phyloP scores from a whole-genome alignment of 1,140 invertebrate genomes.

The Drosophila navojoa region DNA sequence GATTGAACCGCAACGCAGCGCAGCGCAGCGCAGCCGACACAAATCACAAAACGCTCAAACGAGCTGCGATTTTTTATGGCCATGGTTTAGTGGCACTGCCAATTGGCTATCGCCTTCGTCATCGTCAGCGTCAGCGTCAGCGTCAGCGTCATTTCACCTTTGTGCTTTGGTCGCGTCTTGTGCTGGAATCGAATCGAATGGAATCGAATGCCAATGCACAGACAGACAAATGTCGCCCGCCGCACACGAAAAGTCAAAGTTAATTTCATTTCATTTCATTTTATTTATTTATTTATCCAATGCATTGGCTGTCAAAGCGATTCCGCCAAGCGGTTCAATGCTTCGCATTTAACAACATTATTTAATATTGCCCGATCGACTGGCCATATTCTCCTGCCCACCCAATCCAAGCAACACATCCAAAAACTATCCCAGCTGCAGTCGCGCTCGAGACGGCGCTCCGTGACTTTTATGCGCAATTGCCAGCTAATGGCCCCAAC shows the following conservation, averaged over 20 bases:
- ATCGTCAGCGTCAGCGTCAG: conserved; percentile 27
- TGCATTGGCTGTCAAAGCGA: conserved; percentile 38
- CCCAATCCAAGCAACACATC: background rate
- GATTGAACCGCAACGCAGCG: conserved; percentile 48
- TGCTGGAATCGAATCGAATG: conserved; percentile 43
- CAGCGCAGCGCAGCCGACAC: conserved; percentile 14
- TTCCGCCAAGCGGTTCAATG: conserved; percentile 58
- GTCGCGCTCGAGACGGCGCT: conserved; percentile 5
- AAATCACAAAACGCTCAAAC: conserved; percentile 76
- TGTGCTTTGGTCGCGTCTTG: conserved; percentile 56
- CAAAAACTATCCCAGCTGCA: conserved; percentile 37
- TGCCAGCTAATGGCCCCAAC: conserved; percentile 69
- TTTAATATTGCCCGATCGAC: conserved; percentile 76
- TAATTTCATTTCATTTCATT: conserved; percentile 75
- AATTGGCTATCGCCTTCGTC: conserved; percentile 41
- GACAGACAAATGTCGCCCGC: conserved; percentile 55
- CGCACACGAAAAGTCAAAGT: conserved; percentile 58
- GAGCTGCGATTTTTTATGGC: conserved; percentile 78
- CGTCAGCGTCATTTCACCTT: conserved; percentile 72
- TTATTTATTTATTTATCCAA: conserved; percentile 73
- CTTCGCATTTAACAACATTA: conserved; percentile 79
- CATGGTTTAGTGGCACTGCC: conserved; percentile 22
- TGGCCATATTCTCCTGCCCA: conserved; percentile 14
- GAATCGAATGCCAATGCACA: conserved; percentile 56
- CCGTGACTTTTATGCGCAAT: conserved; percentile 79